Base-by-base conservation (phyloP, 2,113 vertebrate species). In the Agelaius tricolor region DNA sequence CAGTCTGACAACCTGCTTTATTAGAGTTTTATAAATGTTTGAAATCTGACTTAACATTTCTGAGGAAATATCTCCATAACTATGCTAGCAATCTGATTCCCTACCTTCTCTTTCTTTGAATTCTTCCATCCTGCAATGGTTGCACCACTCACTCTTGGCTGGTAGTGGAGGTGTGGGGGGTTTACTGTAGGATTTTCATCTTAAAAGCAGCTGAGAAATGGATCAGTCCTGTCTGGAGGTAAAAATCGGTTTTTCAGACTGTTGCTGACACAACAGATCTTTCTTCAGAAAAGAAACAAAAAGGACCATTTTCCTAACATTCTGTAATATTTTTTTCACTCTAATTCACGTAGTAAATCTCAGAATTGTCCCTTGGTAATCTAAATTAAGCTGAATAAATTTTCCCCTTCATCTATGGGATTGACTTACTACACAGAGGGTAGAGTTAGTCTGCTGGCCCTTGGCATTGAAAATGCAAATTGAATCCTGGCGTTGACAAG, bases 311-410 rank as follows among this genome's bases (percentile, higher is more conserved):
- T 93, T 24, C 28, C 9, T 43, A 39, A 74, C 30, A 57, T 51
- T 73, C 52, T 69, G 52, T 77, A 61, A 5, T 30, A 47, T 84
- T 74, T 57, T 57, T 80, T 80, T 90, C 23, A 47, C 11, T 69
- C 3, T 57, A 92, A 83, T 89, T 77, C 84, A 63, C 21, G 28
- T 43, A 94, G 26, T 27, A 83, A 76, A 33, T 78, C 46, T 92
- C 63, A 91, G 81, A 91, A 96, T 67, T 83, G 63, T 87, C 85
- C 91, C 73, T 84, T 84, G 90, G 43, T 84, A 84, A 87, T 66
- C 79, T 96, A 94, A 92, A 93, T 93, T 85, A 95, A 89, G 6
- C 21, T 51, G 59, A 92, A 80, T 58, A 93, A 63, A 7, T 80
- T 83, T 96, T 91, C 87, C 55, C 73, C 84, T 84, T 88, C 78